Evolutionary conservation across 2,113 vertebrate species (phyloP), one percentile per base, ranked within the genome.

Genomic region (Galbula dea): DNA sequence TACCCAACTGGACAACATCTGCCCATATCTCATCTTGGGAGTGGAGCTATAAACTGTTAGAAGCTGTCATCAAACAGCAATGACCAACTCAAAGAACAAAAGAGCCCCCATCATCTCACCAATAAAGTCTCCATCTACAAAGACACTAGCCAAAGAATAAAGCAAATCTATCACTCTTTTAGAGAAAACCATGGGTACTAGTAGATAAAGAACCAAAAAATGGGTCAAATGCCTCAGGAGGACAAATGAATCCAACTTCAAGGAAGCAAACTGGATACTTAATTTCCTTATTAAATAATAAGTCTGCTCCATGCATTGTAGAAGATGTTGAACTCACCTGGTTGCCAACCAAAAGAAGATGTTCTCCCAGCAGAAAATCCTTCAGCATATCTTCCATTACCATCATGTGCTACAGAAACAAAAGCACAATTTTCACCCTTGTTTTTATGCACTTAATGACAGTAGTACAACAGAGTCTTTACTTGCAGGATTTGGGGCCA

Each of bases 321-420:
- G 86, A 45, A 89, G 24, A 55, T 18, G 23, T 63, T 51, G 51
- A 89, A 93, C 98, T 98, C 95, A 99, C 99, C 99, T 99, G 99
- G 97, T 99, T 99, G 32, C 99, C 99, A 75, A 99, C 98, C 96
- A 99, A 88, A 61, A 99, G 98, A 57, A 99, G 98, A 95, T 99
- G 99, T 65, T 99, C 99, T 94, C 99, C 99, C 45, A 99, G 97
- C 32, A 99, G 96, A 73, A 99, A 99, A 94, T 99, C 99, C 93
- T 99, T 99, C 49, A 99, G 94, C 99, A 99, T 99, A 96, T 99
- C 99, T 96, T 99, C 99, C 99, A 99, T 99, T 88, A 99, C 98
- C 96, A 98, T 97, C 98, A 99, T 97, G 95, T 99, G 99, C 99
- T 99, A 93, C 29, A 96, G 66, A 95, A 82, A 97, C 22, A 74